Conservation (phyloP, 2,113 vertebrate species). For the Puntigrus tetrazona region DNA sequence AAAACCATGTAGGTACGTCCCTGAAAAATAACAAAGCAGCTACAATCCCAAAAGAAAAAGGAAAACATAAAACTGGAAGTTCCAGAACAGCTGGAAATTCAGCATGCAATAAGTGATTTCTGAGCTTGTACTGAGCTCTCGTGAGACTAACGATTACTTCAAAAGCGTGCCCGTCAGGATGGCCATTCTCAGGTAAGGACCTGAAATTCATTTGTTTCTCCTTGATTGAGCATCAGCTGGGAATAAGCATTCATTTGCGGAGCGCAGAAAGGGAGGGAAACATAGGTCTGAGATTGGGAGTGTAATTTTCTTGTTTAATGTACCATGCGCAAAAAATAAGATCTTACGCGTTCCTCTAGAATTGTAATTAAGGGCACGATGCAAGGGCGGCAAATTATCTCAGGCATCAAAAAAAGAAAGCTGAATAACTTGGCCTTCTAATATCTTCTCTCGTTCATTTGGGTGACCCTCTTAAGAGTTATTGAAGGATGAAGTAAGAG, state of each 20-base stretch:
- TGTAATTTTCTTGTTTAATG: constrained; percentile 65
- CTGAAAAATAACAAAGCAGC: not conserved
- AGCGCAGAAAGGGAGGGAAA: constrained; percentile 16
- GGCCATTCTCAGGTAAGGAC: constrained; percentile 36
- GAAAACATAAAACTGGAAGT: not conserved
- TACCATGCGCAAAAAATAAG: constrained; percentile 55
- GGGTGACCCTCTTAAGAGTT: constrained; percentile 43
- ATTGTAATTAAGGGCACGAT: constrained; percentile 55
- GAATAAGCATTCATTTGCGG: constrained; percentile 44
- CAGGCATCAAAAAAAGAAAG: constrained; percentile 34
- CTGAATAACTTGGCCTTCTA: constrained; percentile 11
- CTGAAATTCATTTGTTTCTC: constrained; percentile 50
- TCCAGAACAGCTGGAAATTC: constrained; percentile 7
- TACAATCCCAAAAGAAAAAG: not conserved
- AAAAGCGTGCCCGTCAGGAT: constrained; percentile 34
- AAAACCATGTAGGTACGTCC: not conserved
- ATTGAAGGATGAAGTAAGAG: constrained; percentile 42
- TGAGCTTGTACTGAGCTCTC: constrained; percentile 7
- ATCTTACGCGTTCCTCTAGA: constrained; percentile 28
- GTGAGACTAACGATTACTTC: constrained; percentile 26
- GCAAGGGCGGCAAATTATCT: constrained; percentile 47
- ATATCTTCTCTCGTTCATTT: constrained; percentile 34
- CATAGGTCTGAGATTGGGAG: constrained; percentile 33
- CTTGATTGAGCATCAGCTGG: constrained; percentile 51
- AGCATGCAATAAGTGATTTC: not conserved